Base-by-base conservation (phyloP, 2,797 vertebrate genomes). In the Falco cherrug region DNA sequence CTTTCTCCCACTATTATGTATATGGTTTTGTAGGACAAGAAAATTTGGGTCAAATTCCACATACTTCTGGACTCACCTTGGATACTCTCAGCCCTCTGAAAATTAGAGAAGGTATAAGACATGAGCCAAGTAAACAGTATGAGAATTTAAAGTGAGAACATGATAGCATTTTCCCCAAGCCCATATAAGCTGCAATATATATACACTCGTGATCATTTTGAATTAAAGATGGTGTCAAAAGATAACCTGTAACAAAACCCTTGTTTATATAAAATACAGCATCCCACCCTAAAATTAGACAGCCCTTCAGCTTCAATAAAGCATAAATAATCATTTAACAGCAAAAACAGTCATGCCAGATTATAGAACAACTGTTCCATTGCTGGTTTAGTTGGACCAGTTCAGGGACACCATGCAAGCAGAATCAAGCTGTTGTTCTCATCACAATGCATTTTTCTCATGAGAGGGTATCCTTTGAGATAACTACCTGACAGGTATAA, bases 401-500 rank as follows among this genome's bases (percentile, higher is more conserved):
- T 43, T 69, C 43, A 90, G 67, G 37, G 45, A 59, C 29, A 77
- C 19, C 54, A 82, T 59, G 29, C 17, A 91, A 77, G 61, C 0
- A 84, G 26, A 64, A 51, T 51, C 43, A n/a, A 76, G 31, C 11
- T 65, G 45, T 75, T 91, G 18, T 86, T 95, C 50, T 50, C 68
- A 43, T 57, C 33, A 37, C 24, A 84, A 21, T 50, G 3, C 31
- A 26, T 71, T 91, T 70, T 95, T 77, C 53, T 91, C 19, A 28
- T 60, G 68, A 88, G 39, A 86, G 13, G 8, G 16, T 71, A 37
- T 54, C 24, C 37, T 85, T 83, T 91, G 77, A 81, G 85, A 69
- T 75, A 87, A 81, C 53, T 57, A 67, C 24, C 31, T 84, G 61
- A 61, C 47, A 82, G 70, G 65, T 76, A 89, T 93, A 77, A 90